Conservation (phyloP, 2,888 invertebrate genomes). For the Ectemnius lituratus region DNA sequence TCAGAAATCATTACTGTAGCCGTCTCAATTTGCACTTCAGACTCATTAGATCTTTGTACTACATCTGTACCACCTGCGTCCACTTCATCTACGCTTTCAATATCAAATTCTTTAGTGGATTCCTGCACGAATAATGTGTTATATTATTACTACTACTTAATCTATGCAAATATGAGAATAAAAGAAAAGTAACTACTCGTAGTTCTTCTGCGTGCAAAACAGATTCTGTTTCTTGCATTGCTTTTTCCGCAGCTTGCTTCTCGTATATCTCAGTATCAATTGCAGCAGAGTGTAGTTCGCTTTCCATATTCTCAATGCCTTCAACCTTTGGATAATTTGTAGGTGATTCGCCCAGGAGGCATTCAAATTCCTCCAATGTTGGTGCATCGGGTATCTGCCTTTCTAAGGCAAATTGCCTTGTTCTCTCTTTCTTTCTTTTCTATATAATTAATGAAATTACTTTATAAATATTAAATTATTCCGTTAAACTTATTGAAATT, state of each 20-base stretch:
- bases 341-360: slow-evolving; percentile 74
- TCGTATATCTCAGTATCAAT: slow-evolving; percentile 74
- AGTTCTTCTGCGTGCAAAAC: slow-evolving; percentile 17
- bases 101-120: neutral
- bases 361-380: slow-evolving; percentile 75
- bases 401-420: slow-evolving; percentile 61
- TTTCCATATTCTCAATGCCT: slow-evolving; percentile 76
- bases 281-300: slow-evolving; percentile 75
- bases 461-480: neutral
- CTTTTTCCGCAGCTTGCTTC: slow-evolving; percentile 58
- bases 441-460: slow-evolving; percentile 30
- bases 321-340: slow-evolving; percentile 75
- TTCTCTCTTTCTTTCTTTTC: slow-evolving; percentile 71
- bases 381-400: slow-evolving; percentile 74
- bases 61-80: slow-evolving; percentile 17
- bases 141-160: too few species aligned
- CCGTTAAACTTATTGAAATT: neutral
- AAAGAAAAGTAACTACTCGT: neutral
- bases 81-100: slow-evolving; percentile 34
- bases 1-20: slow-evolving; percentile 45
- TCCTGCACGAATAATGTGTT: too few species aligned
- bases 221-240: slow-evolving; percentile 21
- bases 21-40: slow-evolving; percentile 43
- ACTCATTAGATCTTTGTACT: slow-evolving; percentile 6
- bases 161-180: neutral